These are phyloP conservation scores for Drosophila yakuba DNA, from an alignment of 1,140 invertebrate genomes.

Conservation along the genomic window DNA sequence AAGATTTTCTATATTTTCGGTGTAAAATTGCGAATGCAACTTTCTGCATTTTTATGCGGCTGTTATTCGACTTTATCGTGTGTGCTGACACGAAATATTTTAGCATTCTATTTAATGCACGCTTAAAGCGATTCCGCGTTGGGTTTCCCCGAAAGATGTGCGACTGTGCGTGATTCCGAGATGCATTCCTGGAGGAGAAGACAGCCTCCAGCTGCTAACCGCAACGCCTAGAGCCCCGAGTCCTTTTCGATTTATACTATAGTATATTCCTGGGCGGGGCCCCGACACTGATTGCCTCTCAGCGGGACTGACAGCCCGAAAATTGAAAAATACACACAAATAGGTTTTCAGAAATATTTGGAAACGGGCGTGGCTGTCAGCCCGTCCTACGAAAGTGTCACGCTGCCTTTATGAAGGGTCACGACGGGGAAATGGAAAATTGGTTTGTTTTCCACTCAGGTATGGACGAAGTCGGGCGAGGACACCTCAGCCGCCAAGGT, in stretches of 20 bases:
- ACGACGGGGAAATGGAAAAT: constrained; percentile 37
- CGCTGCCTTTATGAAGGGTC: constrained; percentile 60
- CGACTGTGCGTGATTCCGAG: background rate
- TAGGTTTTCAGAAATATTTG: constrained; percentile 7
- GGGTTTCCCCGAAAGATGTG: constrained; percentile 22
- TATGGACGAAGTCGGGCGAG: constrained; percentile 23
- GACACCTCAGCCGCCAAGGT: constrained; percentile 48
- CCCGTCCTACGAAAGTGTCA: constrained; percentile 59
- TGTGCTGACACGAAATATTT: constrained; percentile 50
- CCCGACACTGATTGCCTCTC: constrained; percentile 69
- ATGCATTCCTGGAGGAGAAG: constrained; percentile 38
- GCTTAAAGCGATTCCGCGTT: constrained; percentile 10
- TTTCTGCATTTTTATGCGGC: constrained; percentile 64
- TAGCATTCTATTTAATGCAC: constrained; percentile 47
- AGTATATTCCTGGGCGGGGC: constrained; percentile 43
- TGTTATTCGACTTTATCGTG: constrained; percentile 55
- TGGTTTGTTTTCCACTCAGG: constrained; percentile 52
- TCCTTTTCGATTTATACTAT: constrained; percentile 18
- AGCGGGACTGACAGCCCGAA: constrained; percentile 57
- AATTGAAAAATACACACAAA: constrained; percentile 52
- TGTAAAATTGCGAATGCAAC: constrained; percentile 18
- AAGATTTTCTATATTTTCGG: background rate
- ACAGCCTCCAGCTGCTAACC: constrained; percentile 49
- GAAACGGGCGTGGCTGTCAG: constrained; percentile 41
- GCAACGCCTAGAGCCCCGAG: constrained; percentile 19